phyloP scores from a whole-genome alignment of 2,888 invertebrate genomes.

The Drosophila colorata region DNA sequence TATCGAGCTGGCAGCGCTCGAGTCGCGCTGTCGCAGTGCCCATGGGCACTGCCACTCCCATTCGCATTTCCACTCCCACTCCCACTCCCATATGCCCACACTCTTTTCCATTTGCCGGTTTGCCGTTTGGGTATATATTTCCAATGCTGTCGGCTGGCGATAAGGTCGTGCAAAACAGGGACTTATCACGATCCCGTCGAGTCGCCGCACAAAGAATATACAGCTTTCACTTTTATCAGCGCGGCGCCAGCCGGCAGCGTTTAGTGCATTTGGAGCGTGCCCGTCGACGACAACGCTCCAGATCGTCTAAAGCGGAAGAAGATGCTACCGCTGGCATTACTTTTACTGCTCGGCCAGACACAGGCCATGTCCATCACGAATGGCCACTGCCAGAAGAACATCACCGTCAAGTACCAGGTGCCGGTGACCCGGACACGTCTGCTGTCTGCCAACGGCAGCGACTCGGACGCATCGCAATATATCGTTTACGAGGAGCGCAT shows the following conservation, averaged over 20 bases:
- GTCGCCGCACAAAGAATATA: background rate
- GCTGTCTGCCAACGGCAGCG: constrained; percentile 23
- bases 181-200: constrained; percentile 3
- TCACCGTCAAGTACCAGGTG: constrained; percentile 81
- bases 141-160: background rate
- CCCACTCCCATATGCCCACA: background rate
- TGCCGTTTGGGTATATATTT: background rate
- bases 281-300: background rate
- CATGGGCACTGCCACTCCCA: too few species aligned
- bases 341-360: constrained; percentile 15
- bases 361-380: constrained; percentile 72
- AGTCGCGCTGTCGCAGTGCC: too few species aligned
- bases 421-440: constrained; percentile 66
- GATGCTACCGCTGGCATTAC: constrained; percentile 41
- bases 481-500: constrained; percentile 78
- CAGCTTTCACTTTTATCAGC: background rate
- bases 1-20: background rate
- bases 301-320: background rate
- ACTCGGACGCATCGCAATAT: constrained; percentile 31
- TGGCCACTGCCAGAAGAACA: constrained; percentile 79
- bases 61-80: too few species aligned
- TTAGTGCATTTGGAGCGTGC: constrained; percentile 15
- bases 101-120: constrained; percentile 3
- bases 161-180: constrained; percentile 14
- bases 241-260: background rate